phyloP scores from a whole-genome alignment of 2,113 vertebrate genomes.

The Natator depressus region DNA sequence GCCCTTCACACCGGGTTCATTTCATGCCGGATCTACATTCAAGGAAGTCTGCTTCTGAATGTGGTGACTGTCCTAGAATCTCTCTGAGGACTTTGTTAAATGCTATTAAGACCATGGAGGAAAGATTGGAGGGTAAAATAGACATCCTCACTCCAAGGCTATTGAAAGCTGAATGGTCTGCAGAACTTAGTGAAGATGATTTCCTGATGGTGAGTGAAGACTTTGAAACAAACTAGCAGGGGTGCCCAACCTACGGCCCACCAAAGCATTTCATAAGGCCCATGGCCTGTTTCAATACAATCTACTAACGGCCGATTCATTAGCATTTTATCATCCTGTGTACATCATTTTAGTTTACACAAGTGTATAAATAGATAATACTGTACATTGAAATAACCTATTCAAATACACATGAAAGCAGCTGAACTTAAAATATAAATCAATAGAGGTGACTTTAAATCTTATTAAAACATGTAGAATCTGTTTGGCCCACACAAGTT shows the following conservation, averaged over 20 bases:
- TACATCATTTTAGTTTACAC: background rate
- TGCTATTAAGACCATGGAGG: slow-evolving; percentile 64
- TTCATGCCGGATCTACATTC: slow-evolving; percentile 36
- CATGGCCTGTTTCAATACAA: background rate
- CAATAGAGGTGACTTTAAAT: background rate
- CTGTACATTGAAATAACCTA: background rate
- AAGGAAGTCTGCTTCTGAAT: slow-evolving; percentile 22
- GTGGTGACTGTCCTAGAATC: slow-evolving; percentile 24
- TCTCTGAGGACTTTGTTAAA: slow-evolving; percentile 52
- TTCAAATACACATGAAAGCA: background rate
- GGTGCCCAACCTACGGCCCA: background rate
- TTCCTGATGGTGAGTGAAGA: slow-evolving; percentile 60
- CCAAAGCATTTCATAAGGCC: background rate
- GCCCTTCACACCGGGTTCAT: background rate
- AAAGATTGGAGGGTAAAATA: slow-evolving; percentile 56
- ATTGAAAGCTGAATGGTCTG: background rate
- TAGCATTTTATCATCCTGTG: background rate
- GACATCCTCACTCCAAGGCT: slow-evolving; percentile 43
- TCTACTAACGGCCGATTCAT: background rate
- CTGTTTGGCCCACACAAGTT: background rate
- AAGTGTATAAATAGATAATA: background rate
- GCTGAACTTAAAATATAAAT: background rate
- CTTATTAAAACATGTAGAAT: background rate
- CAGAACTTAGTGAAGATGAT: slow-evolving; percentile 2
- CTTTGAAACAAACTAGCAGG: background rate